These are phyloP conservation scores for Therioaphis trifolii DNA, from an alignment of 2,888 invertebrate species.

Conservation along the genomic window DNA sequence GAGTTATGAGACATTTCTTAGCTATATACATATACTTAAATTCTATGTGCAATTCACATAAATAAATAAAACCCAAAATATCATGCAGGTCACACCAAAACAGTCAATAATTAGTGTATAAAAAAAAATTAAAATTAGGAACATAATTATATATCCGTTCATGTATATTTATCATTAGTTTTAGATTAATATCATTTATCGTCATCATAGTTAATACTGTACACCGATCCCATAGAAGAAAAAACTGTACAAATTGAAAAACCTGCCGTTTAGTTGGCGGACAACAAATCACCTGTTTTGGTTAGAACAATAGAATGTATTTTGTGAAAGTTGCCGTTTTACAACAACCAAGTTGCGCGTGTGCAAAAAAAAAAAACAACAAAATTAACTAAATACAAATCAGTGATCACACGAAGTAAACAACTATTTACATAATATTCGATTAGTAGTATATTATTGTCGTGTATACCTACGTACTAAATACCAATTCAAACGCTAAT, in stretches of 20 bases:
- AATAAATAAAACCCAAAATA: slow-evolving; percentile 46
- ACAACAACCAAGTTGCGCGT: not conserved
- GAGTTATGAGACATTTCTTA: slow-evolving; percentile 21
- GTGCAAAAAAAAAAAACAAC: slow-evolving; percentile 11
- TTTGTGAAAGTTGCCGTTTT: not conserved
- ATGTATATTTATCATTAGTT: slow-evolving; percentile 28
- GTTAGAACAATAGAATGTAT: slow-evolving; percentile 17
- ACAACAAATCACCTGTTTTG: slow-evolving; percentile 13
- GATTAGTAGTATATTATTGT: not conserved
- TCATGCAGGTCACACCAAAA: slow-evolving; percentile 59
- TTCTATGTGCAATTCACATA: slow-evolving; percentile 47
- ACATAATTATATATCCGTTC: slow-evolving; percentile 19
- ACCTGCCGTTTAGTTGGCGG: not conserved
- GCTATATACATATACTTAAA: slow-evolving; percentile 28
- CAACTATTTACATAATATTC: not conserved
- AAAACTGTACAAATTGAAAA: slow-evolving; percentile 11
- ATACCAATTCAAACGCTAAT: not conserved
- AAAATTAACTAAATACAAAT: slow-evolving; percentile 36
- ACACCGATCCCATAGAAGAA: slow-evolving; percentile 29
- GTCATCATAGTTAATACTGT: not conserved
- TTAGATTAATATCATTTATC: slow-evolving; percentile 27
- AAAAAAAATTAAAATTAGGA: slow-evolving; percentile 40
- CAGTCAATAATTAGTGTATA: slow-evolving; percentile 33
- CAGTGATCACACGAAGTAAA: not conserved
- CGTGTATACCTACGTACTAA: not conserved